Percentiles rank a stretch among this genome's conserved stretches.
Conservation (phyloP, 2,888 invertebrate genomes). For the Hydropsyche betteni region DNA sequence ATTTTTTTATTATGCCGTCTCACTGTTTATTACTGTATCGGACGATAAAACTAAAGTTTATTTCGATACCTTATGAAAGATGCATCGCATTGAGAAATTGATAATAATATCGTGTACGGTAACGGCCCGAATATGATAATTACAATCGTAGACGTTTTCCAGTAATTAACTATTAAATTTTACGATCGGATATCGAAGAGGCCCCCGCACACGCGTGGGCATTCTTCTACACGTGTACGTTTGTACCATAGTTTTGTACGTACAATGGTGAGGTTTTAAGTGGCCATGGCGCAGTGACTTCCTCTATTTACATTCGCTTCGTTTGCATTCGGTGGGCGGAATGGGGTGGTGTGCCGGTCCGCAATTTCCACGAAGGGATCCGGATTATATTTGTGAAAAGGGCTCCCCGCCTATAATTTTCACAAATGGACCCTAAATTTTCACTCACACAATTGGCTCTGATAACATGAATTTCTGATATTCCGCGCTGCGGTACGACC, state of each 20-base stretch:
- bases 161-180: no score
- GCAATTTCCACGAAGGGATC: conserved; percentile 37
- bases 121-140: no score
- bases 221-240: neutral
- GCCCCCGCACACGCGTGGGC: neutral
- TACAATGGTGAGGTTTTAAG: neutral
- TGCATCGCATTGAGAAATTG: no score
- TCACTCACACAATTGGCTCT: conserved; percentile 38
- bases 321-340: conserved; percentile 27
- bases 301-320: conserved; percentile 35
- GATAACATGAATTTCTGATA: conserved; percentile 36
- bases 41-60: no score
- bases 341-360: neutral
- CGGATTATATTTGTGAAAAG: conserved; percentile 35
- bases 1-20: no score
- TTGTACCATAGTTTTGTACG: conserved; percentile 3
- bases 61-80: no score
- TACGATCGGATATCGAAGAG: no score
- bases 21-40: no score
- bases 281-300: conserved; percentile 19
- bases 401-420: conserved; percentile 34
- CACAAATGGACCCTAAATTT: conserved; percentile 40
- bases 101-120: no score
- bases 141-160: no score
- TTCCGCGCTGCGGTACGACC: conserved; percentile 19